Conservation (phyloP, 2,888 invertebrate species). For the Drosophila picticornis region DNA sequence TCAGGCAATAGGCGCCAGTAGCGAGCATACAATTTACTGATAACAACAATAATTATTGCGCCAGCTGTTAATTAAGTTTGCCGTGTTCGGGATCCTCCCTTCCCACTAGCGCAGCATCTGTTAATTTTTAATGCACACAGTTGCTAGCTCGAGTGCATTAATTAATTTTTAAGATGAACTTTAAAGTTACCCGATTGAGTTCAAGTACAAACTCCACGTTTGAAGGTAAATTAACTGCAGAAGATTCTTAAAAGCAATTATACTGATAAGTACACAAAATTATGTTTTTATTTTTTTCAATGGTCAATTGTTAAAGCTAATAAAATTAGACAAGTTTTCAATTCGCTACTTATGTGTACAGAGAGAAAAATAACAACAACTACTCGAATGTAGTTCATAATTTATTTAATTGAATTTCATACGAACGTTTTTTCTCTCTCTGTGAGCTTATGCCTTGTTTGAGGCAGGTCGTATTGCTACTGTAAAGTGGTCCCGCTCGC, state of each 20-base stretch:
- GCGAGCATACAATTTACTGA: slow-evolving; percentile 17
- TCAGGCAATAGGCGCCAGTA: slow-evolving; percentile 20
- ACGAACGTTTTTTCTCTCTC: not conserved
- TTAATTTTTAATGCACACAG: slow-evolving; percentile 39
- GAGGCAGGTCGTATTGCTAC: slow-evolving; percentile 62
- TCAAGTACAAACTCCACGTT: slow-evolving; percentile 64
- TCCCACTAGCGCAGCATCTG: slow-evolving; percentile 22
- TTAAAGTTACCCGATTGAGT: slow-evolving; percentile 49
- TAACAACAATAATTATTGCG: slow-evolving; percentile 46
- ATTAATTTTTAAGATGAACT: slow-evolving; percentile 60
- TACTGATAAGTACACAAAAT: slow-evolving; percentile 22
- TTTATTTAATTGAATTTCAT: not conserved
- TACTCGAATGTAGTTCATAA: not conserved
- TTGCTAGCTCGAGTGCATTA: not conserved
- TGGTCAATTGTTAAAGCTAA: slow-evolving; percentile 39
- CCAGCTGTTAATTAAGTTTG: slow-evolving; percentile 54
- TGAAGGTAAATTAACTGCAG: slow-evolving; percentile 59
- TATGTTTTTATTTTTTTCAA: slow-evolving; percentile 3
- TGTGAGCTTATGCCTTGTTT: slow-evolving; percentile 17
- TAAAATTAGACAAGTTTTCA: slow-evolving; percentile 10
- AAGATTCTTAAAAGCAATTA: slow-evolving; percentile 55
- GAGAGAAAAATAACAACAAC: not conserved
- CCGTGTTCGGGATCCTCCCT: slow-evolving; percentile 19
- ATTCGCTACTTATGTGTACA: slow-evolving; percentile 3
- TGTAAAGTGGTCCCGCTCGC: slow-evolving; percentile 53